A percentile compares a stretch with the other conserved stretches of the same genome.
Conservation (phyloP, 2,888 invertebrate species). For the Eilema depressum region DNA sequence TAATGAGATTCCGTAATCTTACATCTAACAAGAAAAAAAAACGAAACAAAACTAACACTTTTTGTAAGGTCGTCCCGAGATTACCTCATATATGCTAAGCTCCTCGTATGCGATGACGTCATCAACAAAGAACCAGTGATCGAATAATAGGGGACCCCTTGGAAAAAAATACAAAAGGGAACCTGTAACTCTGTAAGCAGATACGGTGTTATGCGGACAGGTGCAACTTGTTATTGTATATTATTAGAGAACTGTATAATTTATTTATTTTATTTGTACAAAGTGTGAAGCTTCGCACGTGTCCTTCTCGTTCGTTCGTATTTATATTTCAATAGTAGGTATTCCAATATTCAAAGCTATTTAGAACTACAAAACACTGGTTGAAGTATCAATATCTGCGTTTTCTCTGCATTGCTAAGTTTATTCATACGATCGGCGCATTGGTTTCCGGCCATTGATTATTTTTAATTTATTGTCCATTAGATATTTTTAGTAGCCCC, state of each 20-base stretch:
- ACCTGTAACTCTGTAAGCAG: constrained; percentile 53
- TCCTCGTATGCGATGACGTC: constrained; percentile 67
- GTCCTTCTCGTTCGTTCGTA: constrained; percentile 5
- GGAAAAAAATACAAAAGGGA: constrained; percentile 59
- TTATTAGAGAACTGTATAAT: constrained; percentile 8
- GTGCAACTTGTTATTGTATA: constrained; percentile 34
- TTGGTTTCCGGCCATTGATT: constrained; percentile 50
- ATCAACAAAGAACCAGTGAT: constrained; percentile 58
- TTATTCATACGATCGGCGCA: constrained; percentile 38
- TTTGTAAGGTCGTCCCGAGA: constrained; percentile 63
- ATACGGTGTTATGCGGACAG: constrained; percentile 49
- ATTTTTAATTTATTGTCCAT: constrained; percentile 46
- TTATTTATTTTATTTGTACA: constrained; percentile 19
- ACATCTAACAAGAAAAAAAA: constrained; percentile 56
- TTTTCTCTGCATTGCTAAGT: constrained; percentile 35
- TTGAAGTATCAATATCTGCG: constrained; percentile 38
- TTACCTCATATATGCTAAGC: constrained; percentile 73
- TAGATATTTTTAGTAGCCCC: constrained; percentile 46
- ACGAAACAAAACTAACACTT: constrained; percentile 58
- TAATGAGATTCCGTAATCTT: constrained; percentile 61
- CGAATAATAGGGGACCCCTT: constrained; percentile 61
- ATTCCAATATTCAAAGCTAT: not conserved
- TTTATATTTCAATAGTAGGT: not conserved
- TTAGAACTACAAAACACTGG: constrained; percentile 25
- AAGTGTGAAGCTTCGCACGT: constrained; percentile 12